A percentile compares a stretch with the other conserved stretches of the same genome.
Conservation (phyloP, 2,113 vertebrate genomes). For the Ranitomeya variabilis region DNA sequence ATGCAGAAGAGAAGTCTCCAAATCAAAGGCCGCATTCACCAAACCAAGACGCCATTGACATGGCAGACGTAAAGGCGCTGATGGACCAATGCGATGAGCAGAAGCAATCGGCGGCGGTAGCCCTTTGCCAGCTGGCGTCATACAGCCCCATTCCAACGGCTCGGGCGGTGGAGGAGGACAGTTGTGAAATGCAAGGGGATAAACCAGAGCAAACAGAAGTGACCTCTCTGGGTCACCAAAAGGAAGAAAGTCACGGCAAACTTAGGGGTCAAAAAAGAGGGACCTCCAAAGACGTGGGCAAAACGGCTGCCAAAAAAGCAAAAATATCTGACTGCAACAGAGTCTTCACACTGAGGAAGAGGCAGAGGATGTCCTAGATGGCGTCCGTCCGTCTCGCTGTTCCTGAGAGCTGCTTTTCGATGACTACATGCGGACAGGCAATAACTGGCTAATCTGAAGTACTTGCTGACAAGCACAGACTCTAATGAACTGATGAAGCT, state of each 20-base stretch:
- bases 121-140: constrained; percentile 89
- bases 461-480: background rate
- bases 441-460: constrained; percentile 2
- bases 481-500: background rate
- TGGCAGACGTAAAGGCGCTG: constrained; percentile 13
- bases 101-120: constrained; percentile 90
- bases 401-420: background rate
- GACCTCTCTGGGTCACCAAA: constrained; percentile 39
- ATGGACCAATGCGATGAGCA: constrained; percentile 82
- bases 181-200: constrained; percentile 55
- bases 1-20: background rate
- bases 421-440: background rate
- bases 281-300: constrained; percentile 67
- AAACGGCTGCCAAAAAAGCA: constrained; percentile 71
- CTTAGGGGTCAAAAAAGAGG: constrained; percentile 76
- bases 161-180: constrained; percentile 56
- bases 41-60: background rate
- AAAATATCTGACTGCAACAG: constrained; percentile 71
- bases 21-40: background rate
- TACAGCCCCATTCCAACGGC: constrained; percentile 70
- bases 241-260: constrained; percentile 63
- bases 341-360: constrained; percentile 77
- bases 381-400: background rate
- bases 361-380: constrained; percentile 76
- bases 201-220: background rate